Evolutionary conservation across 1,140 invertebrate genomes (phyloP).

Genomic region (Procambarus clarkii): DNA sequence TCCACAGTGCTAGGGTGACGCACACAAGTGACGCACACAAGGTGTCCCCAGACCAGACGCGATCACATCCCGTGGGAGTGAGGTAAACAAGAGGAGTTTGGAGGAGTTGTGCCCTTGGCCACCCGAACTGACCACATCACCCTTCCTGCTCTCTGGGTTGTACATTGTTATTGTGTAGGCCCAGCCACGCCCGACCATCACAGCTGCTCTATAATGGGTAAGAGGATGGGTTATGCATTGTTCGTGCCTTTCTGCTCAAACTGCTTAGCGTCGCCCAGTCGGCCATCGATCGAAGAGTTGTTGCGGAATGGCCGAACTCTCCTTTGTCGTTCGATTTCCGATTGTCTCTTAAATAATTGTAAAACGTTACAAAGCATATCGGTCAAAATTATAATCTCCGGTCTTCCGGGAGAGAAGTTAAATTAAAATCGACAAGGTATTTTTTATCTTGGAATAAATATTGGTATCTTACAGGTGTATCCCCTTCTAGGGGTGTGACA

Average conservation of each 20-base stretch:
- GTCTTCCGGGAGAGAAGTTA: not conserved
- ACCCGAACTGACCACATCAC: slow-evolving; percentile 47
- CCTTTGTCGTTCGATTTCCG: slow-evolving; percentile 4
- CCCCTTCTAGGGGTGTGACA: no score
- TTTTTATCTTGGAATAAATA: not conserved
- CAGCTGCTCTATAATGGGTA: slow-evolving; percentile 65
- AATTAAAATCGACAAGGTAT: not conserved
- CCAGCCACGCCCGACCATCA: slow-evolving; percentile 49
- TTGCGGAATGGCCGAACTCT: slow-evolving; percentile 62
- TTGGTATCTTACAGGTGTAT: not conserved
- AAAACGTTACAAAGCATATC: not conserved
- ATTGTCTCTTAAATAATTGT: not conserved
- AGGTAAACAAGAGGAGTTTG: slow-evolving; percentile 61
- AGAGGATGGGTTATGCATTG: slow-evolving; percentile 69
- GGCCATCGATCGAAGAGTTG: slow-evolving; percentile 58
- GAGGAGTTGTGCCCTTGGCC: slow-evolving; percentile 23
- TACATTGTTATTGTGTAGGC: slow-evolving; percentile 67
- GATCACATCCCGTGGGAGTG: slow-evolving; percentile 59
- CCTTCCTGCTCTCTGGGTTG: slow-evolving; percentile 49
- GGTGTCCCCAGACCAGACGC: slow-evolving; percentile 61
- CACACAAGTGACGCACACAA: slow-evolving; percentile 68
- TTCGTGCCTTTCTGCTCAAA: slow-evolving; percentile 64
- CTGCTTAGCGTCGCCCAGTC: slow-evolving; percentile 60
- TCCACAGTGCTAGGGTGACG: slow-evolving; percentile 69
- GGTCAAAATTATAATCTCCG: not conserved